Percentiles rank a stretch among this genome's conserved stretches.
phyloP scores from a whole-genome alignment of 2,113 vertebrate genomes.

The Toxotes chatareus region DNA sequence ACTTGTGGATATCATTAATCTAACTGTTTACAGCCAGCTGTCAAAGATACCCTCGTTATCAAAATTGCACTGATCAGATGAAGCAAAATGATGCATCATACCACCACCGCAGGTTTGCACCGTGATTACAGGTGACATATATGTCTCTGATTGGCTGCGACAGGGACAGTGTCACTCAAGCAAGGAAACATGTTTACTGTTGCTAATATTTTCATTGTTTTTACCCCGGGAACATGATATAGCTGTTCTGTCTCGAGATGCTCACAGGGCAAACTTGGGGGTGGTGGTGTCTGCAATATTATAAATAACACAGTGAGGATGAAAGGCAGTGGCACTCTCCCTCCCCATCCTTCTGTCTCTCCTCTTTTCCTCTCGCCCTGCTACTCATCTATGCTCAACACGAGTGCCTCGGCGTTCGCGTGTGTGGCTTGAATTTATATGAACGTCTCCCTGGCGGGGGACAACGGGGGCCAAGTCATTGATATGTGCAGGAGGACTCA shows the following conservation, averaged over 20 bases:
- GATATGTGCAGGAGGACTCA: conserved; percentile 85
- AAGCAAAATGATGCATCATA: conserved; percentile 5
- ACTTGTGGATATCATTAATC: conserved; percentile 45
- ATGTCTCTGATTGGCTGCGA: conserved; percentile 18
- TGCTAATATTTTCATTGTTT: conserved; percentile 25
- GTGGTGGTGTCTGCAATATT: conserved; percentile 64
- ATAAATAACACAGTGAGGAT: conserved; percentile 73
- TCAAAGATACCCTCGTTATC: conserved; percentile 36
- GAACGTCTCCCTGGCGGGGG: conserved; percentile 77
- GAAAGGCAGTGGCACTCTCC: conserved; percentile 60
- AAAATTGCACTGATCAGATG: conserved; percentile 18
- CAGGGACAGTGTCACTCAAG: neutral
- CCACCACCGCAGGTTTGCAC: neutral
- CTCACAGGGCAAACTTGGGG: conserved; percentile 52
- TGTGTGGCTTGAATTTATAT: conserved; percentile 88
- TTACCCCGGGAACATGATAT: conserved; percentile 19
- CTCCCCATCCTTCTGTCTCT: conserved; percentile 58
- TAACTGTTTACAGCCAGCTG: conserved; percentile 23
- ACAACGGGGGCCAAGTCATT: conserved; percentile 80
- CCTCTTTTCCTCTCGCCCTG: conserved; percentile 58
- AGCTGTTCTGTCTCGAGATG: conserved; percentile 24
- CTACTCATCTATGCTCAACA: conserved; percentile 84
- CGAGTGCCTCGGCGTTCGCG: conserved; percentile 77
- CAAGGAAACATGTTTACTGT: conserved; percentile 24
- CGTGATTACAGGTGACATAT: conserved; percentile 8